phyloP scores from a whole-genome alignment of 2,113 vertebrate species.

The Campylomormyrus numenius region DNA sequence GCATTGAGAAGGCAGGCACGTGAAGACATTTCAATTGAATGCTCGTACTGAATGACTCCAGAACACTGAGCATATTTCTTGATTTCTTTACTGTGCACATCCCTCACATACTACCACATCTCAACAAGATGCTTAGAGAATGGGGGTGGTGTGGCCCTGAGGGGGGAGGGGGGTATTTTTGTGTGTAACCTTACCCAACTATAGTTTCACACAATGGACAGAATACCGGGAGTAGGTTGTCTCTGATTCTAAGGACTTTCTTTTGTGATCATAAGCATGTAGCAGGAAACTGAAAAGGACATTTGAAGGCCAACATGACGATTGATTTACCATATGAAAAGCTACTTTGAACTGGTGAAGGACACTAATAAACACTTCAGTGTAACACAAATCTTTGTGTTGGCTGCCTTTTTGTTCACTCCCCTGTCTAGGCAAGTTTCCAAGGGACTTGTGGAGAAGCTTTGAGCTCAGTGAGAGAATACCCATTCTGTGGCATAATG shows the following conservation, averaged over 20 bases:
- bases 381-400: not conserved
- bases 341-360: not conserved
- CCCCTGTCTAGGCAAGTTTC: not conserved
- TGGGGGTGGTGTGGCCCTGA: not conserved
- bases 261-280: not conserved
- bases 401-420: not conserved
- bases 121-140: not conserved
- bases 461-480: not conserved
- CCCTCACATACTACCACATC: not conserved
- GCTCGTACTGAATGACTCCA: not conserved
- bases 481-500: not conserved
- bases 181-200: not conserved
- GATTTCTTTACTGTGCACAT: not conserved
- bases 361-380: not conserved
- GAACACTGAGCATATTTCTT: not conserved
- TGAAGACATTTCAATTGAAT: not conserved
- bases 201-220: not conserved
- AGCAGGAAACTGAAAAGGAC: not conserved
- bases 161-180: not conserved
- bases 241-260: not conserved
- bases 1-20: not conserved
- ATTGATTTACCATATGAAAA: slow-evolving; percentile 12
- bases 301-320: not conserved
- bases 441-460: not conserved
- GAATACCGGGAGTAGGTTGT: not conserved